Base-by-base conservation (phyloP, 1,140 invertebrate species). In the Drosophila tani region DNA sequence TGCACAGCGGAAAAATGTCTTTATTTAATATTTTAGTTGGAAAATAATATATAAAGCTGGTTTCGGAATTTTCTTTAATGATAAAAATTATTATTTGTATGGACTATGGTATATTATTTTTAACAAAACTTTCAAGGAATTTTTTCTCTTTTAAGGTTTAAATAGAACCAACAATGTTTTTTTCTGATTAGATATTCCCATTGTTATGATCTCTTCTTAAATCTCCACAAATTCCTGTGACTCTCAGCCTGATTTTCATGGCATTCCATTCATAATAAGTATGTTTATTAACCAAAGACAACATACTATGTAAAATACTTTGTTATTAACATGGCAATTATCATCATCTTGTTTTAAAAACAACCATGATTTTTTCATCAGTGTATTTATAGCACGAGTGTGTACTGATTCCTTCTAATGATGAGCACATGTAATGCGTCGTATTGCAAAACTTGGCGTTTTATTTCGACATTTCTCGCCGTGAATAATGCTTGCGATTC, bases 391-490 rank as follows among this genome's bases (percentile, higher is more conserved):
- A 46, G 50, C 46, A 45, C 35, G 49, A 27, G 32, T 59, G 38
- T 68, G 76, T 58, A 46, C 58, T 65, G 63, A 51, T 53, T 43
- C 32, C 60, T 60, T 78, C 67, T 90, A 88, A 88, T 88, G 84
- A 88, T 88, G 85, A 90, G 81, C 85, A 90, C 81, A 88, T 91
- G 82, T 91, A 88, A 84, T 85, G 85, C 74, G 69, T 88, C 76
- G 60, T 82, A 85, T 85, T 88, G 85, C 82, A 88, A 86, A 91
- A 91, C 85, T 90, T 90, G 84, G 85, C 85, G 84, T 81, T 81
- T 88, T 67, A 84, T 90, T 84, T 87, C 85, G 78, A 81, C 84
- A 88, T 90, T 88, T 90, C 81, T 84, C 64, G 78, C 73, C 65
- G 81, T 90, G 85, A 90, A 88, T 84, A 84, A 90, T 90, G 84